Percentiles rank a stretch among this genome's conserved stretches.
Evolutionary conservation across 2,797 vertebrate genomes (phyloP).

Genomic region (Ctenopoma kingsleyae): DNA sequence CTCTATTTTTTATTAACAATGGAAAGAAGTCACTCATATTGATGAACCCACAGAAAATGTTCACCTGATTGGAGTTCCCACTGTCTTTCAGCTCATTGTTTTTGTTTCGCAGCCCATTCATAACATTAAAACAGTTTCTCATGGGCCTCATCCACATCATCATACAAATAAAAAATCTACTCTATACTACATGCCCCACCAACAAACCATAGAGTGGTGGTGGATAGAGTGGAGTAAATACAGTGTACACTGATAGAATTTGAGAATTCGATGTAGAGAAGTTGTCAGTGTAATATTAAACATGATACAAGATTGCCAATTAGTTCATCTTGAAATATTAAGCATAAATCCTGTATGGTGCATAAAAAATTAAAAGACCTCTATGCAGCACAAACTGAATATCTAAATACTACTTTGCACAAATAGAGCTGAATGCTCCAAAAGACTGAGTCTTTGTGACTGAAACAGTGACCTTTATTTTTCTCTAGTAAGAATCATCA

Average conservation of each 20-base stretch:
- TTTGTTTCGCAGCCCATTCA: neutral
- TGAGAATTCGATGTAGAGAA: neutral
- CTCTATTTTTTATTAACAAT: neutral
- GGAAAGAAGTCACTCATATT: neutral
- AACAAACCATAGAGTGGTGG: too few species aligned
- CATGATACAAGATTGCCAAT: too few species aligned
- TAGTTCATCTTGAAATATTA: too few species aligned
- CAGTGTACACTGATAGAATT: too few species aligned
- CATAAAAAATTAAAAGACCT: constrained; percentile 14
- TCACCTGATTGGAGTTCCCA: too few species aligned
- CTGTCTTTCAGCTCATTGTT: neutral
- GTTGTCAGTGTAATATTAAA: constrained; percentile 14
- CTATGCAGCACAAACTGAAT: neutral
- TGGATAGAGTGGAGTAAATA: too few species aligned
- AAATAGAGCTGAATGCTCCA: constrained; percentile 14
- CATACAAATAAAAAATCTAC: too few species aligned
- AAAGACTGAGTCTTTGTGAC: constrained; percentile 19
- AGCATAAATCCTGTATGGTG: too few species aligned
- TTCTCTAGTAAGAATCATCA: constrained; percentile 1
- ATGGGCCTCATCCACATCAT: neutral
- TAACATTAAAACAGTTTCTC: too few species aligned
- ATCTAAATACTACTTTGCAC: neutral
- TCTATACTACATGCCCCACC: too few species aligned
- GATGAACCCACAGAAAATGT: neutral
- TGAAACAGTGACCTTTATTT: neutral